Percentiles rank a stretch among this genome's conserved stretches.
These are phyloP conservation scores for Galleria mellonella DNA, from an alignment of 1,140 invertebrate species.

Conservation along the genomic window DNA sequence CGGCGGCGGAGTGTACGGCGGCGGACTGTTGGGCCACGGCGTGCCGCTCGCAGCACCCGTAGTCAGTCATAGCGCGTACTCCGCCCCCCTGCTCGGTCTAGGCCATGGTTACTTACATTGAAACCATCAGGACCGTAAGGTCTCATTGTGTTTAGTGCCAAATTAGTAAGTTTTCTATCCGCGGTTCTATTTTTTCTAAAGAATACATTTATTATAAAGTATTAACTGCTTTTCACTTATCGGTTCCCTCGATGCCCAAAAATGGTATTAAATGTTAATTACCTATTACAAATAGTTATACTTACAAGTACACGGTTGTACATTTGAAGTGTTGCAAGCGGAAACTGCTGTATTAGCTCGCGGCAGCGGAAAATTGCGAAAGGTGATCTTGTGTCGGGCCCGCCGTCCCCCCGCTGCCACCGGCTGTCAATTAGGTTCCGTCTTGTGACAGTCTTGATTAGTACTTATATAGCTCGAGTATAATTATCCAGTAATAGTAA, in stretches of 20 bases:
- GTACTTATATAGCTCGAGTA: no score
- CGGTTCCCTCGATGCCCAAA: no score
- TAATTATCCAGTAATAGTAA: no score
- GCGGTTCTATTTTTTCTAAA: neutral
- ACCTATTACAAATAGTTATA: no score
- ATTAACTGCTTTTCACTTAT: no score
- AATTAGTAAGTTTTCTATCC: slow-evolving; percentile 10
- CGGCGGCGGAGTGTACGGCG: neutral
- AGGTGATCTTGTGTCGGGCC: slow-evolving; percentile 16
- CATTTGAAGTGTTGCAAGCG: neutral
- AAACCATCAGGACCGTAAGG: slow-evolving; percentile 3
- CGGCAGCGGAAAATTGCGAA: slow-evolving; percentile 4
- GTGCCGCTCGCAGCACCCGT: neutral
- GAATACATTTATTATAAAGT: neutral
- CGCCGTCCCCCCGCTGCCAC: neutral
- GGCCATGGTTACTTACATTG: slow-evolving; percentile 32
- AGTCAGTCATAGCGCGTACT: slow-evolving; percentile 24
- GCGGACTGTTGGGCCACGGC: slow-evolving; percentile 4
- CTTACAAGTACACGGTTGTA: no score
- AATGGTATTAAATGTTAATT: no score
- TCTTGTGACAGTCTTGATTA: no score
- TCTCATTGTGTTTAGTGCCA: slow-evolving; percentile 5
- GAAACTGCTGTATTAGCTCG: slow-evolving; percentile 5
- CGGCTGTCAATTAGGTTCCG: no score
- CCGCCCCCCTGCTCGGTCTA: slow-evolving; percentile 26